Evolutionary conservation across 1,140 invertebrate genomes (phyloP).

Genomic region (Drosophila repletoides): DNA sequence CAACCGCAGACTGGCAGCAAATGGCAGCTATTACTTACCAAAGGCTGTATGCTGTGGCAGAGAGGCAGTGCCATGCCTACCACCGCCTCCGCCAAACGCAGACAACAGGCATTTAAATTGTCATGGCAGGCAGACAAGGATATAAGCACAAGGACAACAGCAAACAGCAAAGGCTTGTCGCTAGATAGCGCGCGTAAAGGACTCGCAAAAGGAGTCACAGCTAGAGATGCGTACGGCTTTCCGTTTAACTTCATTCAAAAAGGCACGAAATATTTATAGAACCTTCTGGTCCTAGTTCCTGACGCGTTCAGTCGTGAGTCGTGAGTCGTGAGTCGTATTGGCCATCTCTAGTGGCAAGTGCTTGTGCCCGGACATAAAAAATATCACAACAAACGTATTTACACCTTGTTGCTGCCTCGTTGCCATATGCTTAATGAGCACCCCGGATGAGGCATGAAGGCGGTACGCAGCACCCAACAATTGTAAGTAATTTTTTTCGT

Average conservation of each 20-base stretch:
- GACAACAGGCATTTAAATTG: conserved; percentile 76
- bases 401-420: conserved; percentile 63
- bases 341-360: too few relatives aligned
- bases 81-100: conserved; percentile 5
- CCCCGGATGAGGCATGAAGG: conserved; percentile 29
- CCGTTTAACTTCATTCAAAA: too few relatives aligned
- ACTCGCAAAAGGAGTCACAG: conserved; percentile 8
- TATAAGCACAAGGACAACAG: conserved; percentile 7
- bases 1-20: conserved; percentile 56
- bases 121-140: conserved; percentile 63
- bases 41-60: too few relatives aligned
- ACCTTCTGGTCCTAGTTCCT: too few relatives aligned
- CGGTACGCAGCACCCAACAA: conserved; percentile 18
- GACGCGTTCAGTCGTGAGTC: too few relatives aligned
- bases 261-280: too few relatives aligned
- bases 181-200: conserved; percentile 22
- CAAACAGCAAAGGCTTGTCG: conserved; percentile 46
- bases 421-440: conserved; percentile 75
- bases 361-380: conserved; percentile 49
- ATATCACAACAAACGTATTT: conserved; percentile 59
- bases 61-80: not conserved
- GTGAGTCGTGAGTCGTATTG: too few relatives aligned
- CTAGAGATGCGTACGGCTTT: conserved; percentile 23
- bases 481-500: conserved; percentile 46
- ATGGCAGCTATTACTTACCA: conserved; percentile 64